Percentiles rank a stretch among this genome's conserved stretches.
Evolutionary conservation across 2,888 invertebrate genomes (phyloP).

Genomic region (Himalopsyche tibetana): DNA sequence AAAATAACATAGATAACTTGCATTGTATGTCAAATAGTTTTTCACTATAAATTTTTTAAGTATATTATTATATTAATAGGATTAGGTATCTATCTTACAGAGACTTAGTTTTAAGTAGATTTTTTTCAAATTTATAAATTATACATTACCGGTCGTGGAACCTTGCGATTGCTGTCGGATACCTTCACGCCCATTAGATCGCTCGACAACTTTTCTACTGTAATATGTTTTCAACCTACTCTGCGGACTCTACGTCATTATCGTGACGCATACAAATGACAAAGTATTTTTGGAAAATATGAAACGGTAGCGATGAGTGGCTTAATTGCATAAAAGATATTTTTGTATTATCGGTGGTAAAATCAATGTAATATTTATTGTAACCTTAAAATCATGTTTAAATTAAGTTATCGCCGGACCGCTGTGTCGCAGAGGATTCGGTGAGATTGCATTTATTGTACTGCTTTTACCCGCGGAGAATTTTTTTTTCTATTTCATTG

Average conservation of each 20-base stretch:
- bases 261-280: conserved; percentile 26
- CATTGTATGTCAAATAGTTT: conserved; percentile 52
- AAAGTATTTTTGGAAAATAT: conserved; percentile 42
- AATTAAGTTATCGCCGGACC: neutral
- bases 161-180: conserved; percentile 58
- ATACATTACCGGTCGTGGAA: conserved; percentile 54
- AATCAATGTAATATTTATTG: conserved; percentile 47
- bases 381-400: conserved; percentile 27
- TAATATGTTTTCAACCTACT: conserved; percentile 4
- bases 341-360: conserved; percentile 54
- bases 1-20: conserved; percentile 42
- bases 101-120: conserved; percentile 61
- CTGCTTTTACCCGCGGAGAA: neutral
- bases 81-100: conserved; percentile 58
- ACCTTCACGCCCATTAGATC: conserved; percentile 65
- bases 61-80: conserved; percentile 58
- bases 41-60: conserved; percentile 57
- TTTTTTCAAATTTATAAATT: conserved; percentile 65
- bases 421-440: neutral
- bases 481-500: neutral
- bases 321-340: conserved; percentile 55
- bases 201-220: conserved; percentile 48
- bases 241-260: conserved; percentile 9
- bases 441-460: conserved; percentile 20
- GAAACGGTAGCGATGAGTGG: conserved; percentile 49